Percentiles rank a stretch among this genome's conserved stretches.
Conservation (phyloP, 2,888 invertebrate species). For the Mantis religiosa region DNA sequence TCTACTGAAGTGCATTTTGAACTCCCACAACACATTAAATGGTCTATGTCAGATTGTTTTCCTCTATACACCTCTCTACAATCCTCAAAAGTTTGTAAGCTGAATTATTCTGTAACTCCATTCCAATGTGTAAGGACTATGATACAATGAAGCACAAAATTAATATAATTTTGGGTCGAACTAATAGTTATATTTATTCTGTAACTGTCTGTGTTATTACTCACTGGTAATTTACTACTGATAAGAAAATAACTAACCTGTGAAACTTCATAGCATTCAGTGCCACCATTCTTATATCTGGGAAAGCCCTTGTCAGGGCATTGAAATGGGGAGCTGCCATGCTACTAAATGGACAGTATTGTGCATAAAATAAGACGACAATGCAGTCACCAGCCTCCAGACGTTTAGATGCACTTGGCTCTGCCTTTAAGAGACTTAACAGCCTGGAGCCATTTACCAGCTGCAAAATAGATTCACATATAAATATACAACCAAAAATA, state of each 20-base stretch:
- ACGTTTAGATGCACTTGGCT: constrained; percentile 61
- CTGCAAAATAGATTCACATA: constrained; percentile 43
- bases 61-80: too few relatives aligned
- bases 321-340: constrained; percentile 87
- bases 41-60: too few relatives aligned
- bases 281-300: constrained; percentile 80
- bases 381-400: constrained; percentile 64
- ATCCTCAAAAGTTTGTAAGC: too few relatives aligned
- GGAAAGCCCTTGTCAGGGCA: constrained; percentile 81
- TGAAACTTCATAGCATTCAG: constrained; percentile 82
- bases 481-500: not conserved
- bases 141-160: too few relatives aligned
- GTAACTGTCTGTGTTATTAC: too few relatives aligned
- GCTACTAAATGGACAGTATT: constrained; percentile 86
- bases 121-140: too few relatives aligned
- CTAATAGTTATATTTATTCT: too few relatives aligned
- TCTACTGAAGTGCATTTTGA: too few relatives aligned
- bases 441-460: constrained; percentile 68
- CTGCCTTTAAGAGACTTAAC: constrained; percentile 60
- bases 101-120: too few relatives aligned
- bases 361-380: constrained; percentile 82
- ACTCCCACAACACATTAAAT: too few relatives aligned
- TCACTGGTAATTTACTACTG: too few relatives aligned
- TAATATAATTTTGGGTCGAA: too few relatives aligned
- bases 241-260: constrained; percentile 42